Evolutionary conservation across 2,888 invertebrate genomes (phyloP).

Genomic region (Malachius bipustulatus): DNA sequence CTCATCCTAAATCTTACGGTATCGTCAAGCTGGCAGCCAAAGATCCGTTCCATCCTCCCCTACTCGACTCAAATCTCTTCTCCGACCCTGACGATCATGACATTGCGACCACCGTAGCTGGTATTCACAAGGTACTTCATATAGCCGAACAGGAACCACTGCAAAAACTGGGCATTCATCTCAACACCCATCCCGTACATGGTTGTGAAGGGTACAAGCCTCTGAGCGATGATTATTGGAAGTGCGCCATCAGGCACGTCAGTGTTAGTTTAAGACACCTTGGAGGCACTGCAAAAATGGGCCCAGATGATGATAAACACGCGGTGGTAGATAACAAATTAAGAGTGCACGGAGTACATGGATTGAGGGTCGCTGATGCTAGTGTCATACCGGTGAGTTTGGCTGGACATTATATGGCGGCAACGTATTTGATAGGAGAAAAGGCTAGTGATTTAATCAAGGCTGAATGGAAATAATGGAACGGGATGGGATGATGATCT

Average conservation of each 20-base stretch:
- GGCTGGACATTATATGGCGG: constrained; percentile 56
- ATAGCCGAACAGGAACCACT: constrained; percentile 47
- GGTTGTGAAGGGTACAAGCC: constrained; percentile 41
- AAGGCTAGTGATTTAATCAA: constrained; percentile 57
- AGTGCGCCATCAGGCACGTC: constrained; percentile 44
- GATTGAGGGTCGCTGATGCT: constrained; percentile 54
- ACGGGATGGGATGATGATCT: too few relatives aligned
- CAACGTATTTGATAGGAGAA: constrained; percentile 60
- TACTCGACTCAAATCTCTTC: constrained; percentile 69
- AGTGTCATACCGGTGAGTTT: constrained; percentile 54
- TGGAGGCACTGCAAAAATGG: constrained; percentile 59
- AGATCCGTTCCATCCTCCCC: constrained; percentile 61
- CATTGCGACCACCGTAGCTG: constrained; percentile 45
- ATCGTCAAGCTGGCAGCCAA: constrained; percentile 52
- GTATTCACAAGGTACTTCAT: constrained; percentile 44
- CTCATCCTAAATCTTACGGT: constrained; percentile 62
- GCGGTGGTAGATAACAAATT: constrained; percentile 54
- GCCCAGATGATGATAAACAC: constrained; percentile 45
- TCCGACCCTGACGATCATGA: constrained; percentile 44
- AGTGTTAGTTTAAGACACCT: constrained; percentile 26
- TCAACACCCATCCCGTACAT: constrained; percentile 31
- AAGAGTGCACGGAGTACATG: constrained; percentile 47
- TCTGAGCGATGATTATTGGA: constrained; percentile 57
- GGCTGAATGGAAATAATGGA: constrained; percentile 36
- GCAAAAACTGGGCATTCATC: constrained; percentile 40